Evolutionary conservation across 2,113 vertebrate species (phyloP), one percentile per base, ranked within the genome.

Genomic region (Melanostigma gelatinosum): DNA sequence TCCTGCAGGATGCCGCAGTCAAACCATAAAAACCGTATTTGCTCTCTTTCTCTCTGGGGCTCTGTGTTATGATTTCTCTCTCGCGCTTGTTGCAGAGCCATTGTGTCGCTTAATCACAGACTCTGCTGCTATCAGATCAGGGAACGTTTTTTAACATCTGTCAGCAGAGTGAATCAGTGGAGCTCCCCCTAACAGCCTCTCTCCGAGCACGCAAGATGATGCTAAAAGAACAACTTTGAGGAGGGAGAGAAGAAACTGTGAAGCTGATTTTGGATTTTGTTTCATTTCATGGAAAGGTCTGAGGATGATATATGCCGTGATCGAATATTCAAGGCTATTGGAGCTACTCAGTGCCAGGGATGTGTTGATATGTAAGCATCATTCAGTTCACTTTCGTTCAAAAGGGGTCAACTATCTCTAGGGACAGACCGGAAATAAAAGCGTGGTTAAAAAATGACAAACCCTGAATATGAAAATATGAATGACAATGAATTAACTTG

Each of bases 61-160:
- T 75, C 48, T 3, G 40, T 88, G 85, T 88, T 89, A 79, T 78
- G 75, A 71, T 78, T 80, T 77, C 75, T 72, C 66, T 66, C 80
- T 54, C 1, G 16, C 0, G 5, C 65, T 32, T 13, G 9, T 61
- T 65, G 15, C 57, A 55, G 70, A 69, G 75, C 74, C 72, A 75
- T 75, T 86, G 86, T 88, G 89, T 87, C n/a, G 0, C 24, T 38
- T 88, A 87, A 91, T 91, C 88, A 91, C 57, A 87, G 84, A 55
- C 74, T 1, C 6, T 4, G 44, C 55, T 40, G 83, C 58, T 86
- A 84, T 88, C 87, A 83, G 91, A 90, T 90, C 65, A 20, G 48
- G 38, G 64, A 71, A 15, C 22, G 22, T 79, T 89, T 79, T 89
- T 91, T 66, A 84, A 54, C 34, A 8, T 88, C 81, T 66, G 50